phyloP scores from a whole-genome alignment of 2,888 invertebrate species.

The Tipula helvola region DNA sequence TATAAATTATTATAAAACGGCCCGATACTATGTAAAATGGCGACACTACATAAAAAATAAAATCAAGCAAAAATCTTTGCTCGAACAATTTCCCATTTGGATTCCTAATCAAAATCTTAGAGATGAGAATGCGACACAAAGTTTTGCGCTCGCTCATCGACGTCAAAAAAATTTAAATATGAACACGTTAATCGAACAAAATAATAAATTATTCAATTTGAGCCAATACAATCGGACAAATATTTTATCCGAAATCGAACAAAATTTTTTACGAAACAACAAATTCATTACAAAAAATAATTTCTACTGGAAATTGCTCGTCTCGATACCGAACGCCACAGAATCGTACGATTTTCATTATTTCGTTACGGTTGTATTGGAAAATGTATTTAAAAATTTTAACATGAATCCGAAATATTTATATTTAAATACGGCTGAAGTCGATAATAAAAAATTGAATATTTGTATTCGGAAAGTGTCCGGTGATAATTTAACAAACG shows the following conservation, averaged over 20 bases:
- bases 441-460: slow-evolving; percentile 15
- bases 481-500: slow-evolving; percentile 24
- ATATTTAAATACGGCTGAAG: not conserved
- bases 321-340: slow-evolving; percentile 42
- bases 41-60: slow-evolving; percentile 30
- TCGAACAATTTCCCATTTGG: slow-evolving; percentile 44
- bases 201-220: not conserved
- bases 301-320: slow-evolving; percentile 48
- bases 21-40: slow-evolving; percentile 28
- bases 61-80: slow-evolving; percentile 33
- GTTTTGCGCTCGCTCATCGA: slow-evolving; percentile 21
- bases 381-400: slow-evolving; percentile 36
- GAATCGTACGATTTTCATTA: slow-evolving; percentile 37
- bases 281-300: not conserved
- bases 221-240: not conserved
- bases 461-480: slow-evolving; percentile 29
- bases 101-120: slow-evolving; percentile 30
- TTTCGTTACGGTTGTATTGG: slow-evolving; percentile 38
- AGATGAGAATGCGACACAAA: slow-evolving; percentile 25
- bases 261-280: not conserved
- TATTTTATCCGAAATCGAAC: not conserved
- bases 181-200: not conserved
- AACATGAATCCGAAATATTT: slow-evolving; percentile 17
- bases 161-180: slow-evolving; percentile 25
- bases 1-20: slow-evolving; percentile 29